These are phyloP conservation scores for Periplaneta americana DNA, from an alignment of 1,140 invertebrate genomes.

Conservation along the genomic window DNA sequence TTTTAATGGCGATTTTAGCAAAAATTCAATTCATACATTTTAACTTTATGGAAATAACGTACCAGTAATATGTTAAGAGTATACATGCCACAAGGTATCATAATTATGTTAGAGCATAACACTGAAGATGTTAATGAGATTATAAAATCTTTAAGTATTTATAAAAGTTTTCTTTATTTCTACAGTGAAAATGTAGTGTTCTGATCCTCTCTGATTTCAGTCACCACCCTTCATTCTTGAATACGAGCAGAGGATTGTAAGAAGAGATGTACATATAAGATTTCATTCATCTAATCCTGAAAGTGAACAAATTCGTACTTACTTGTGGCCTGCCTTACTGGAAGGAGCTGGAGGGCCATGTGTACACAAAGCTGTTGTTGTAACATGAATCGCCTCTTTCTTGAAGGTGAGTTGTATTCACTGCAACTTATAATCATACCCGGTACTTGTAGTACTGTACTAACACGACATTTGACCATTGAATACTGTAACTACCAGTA, in stretches of 20 bases:
- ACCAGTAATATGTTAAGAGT: neutral
- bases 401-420: neutral
- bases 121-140: too few species aligned
- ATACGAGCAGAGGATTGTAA: conserved; percentile 52
- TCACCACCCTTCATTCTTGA: conserved; percentile 45
- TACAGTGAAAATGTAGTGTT: too few species aligned
- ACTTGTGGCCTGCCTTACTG: conserved; percentile 66
- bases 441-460: too few species aligned
- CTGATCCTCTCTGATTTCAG: conserved; percentile 30
- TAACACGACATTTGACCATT: too few species aligned
- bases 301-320: conserved; percentile 51
- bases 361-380: conserved; percentile 64
- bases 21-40: too few species aligned
- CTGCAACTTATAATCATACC: too few species aligned
- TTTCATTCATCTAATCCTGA: conserved; percentile 57
- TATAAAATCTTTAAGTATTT: neutral
- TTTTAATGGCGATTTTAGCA: too few species aligned
- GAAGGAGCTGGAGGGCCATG: conserved; percentile 56
- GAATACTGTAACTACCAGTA: too few species aligned
- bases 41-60: too few species aligned
- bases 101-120: too few species aligned
- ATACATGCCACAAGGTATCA: too few species aligned
- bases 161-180: neutral
- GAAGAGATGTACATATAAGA: conserved; percentile 51
- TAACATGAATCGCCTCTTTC: conserved; percentile 27